These are phyloP conservation scores for Chaenocephalus aceratus DNA, from an alignment of 2,113 vertebrate species.

Conservation along the genomic window DNA sequence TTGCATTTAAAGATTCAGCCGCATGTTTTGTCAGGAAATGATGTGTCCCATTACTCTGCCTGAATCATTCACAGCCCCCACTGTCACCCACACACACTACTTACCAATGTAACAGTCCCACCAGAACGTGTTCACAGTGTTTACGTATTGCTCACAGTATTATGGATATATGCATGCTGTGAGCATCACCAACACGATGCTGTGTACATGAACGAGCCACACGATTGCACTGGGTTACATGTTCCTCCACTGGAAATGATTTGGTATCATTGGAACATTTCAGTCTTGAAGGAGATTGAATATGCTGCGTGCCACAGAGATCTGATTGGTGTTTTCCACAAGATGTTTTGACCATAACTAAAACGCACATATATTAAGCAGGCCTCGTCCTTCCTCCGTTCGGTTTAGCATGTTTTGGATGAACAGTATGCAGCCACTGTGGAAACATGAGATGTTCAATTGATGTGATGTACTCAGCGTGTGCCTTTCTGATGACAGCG, in stretches of 20 bases:
- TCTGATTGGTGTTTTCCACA: neutral
- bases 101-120: neutral
- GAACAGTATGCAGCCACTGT: neutral
- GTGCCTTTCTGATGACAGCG: neutral
- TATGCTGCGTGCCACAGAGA: neutral
- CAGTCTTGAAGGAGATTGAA: neutral
- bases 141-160: neutral
- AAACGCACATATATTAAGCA: neutral
- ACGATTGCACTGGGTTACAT: neutral
- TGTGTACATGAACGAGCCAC: neutral
- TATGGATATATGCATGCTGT: neutral
- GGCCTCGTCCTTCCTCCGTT: neutral
- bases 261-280: neutral
- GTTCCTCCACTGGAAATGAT: neutral
- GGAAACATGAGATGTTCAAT: too few relatives aligned
- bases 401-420: neutral
- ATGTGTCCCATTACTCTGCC: neutral
- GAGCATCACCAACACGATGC: neutral
- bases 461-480: neutral
- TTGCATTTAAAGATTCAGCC: conserved; percentile 5
- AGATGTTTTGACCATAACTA: neutral
- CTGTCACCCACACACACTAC: neutral
- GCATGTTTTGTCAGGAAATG: neutral
- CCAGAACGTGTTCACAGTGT: neutral
- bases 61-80: neutral